These are phyloP conservation scores for Lithophane ornitopus DNA, from an alignment of 2,888 invertebrate species.

Conservation along the genomic window DNA sequence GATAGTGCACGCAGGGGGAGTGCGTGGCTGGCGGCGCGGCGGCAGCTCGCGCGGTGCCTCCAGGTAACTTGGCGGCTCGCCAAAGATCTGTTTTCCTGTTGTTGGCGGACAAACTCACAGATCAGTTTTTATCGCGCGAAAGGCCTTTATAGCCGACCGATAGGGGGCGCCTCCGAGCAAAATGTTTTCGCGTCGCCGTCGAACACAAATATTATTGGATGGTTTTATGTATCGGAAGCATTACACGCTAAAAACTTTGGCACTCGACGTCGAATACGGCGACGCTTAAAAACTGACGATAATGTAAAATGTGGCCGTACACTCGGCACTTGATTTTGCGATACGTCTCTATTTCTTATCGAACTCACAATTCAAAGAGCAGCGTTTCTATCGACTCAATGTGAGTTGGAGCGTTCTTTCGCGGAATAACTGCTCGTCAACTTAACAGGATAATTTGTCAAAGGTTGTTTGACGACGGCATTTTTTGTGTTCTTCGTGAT, in stretches of 20 bases:
- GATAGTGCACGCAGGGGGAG: constrained; percentile 69
- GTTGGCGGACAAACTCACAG: constrained; percentile 89
- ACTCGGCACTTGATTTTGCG: constrained; percentile 59
- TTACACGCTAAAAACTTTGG: constrained; percentile 89
- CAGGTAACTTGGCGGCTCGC: constrained; percentile 89
- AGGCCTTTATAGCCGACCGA: constrained; percentile 90
- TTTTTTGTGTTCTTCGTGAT: constrained; percentile 77
- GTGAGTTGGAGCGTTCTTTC: constrained; percentile 52
- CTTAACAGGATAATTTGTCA: constrained; percentile 86
- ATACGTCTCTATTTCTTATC: constrained; percentile 66
- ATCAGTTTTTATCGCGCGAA: constrained; percentile 91
- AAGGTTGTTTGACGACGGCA: constrained; percentile 82
- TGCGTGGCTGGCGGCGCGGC: constrained; percentile 68
- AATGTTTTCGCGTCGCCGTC: constrained; percentile 87
- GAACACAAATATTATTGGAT: constrained; percentile 89
- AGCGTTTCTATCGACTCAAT: constrained; percentile 51
- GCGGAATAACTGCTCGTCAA: constrained; percentile 77
- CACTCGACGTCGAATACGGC: constrained; percentile 78
- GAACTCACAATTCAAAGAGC: constrained; percentile 65
- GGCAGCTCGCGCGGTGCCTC: constrained; percentile 64
- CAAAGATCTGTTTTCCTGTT: constrained; percentile 90
- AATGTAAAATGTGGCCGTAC: constrained; percentile 72
- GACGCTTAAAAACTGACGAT: constrained; percentile 79
- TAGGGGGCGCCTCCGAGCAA: constrained; percentile 82
- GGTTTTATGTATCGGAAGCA: constrained; percentile 90